Evolutionary conservation across 2,113 vertebrate species (phyloP).

Genomic region (Globicephala melas): DNA sequence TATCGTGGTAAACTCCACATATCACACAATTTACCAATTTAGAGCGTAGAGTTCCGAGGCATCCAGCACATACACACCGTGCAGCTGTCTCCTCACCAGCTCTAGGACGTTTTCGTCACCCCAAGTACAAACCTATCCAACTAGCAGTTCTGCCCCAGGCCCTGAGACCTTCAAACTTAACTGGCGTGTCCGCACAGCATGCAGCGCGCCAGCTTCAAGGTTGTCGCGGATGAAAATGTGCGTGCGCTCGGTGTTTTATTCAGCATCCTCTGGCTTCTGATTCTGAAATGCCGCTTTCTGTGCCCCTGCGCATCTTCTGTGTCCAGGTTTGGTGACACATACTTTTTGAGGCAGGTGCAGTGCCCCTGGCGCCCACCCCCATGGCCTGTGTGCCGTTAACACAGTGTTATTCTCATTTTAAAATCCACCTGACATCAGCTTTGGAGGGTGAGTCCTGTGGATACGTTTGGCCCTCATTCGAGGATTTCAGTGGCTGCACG

Average conservation of each 20-base stretch:
- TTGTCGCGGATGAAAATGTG: not conserved
- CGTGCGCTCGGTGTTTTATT: rapidly evolving
- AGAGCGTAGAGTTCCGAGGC: not conserved
- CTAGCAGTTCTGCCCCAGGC: not conserved
- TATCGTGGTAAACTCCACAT: not conserved
- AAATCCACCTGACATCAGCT: not conserved
- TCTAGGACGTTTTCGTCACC: rapidly evolving
- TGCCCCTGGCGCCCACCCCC: not conserved
- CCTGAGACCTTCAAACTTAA: rapidly evolving
- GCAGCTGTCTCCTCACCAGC: not conserved
- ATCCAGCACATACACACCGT: too few species aligned
- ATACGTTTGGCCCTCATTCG: not conserved
- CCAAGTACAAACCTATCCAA: not conserved
- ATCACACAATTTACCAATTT: not conserved
- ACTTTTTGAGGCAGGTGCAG: too few species aligned
- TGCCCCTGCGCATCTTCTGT: too few species aligned
- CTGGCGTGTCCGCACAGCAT: rapidly evolving
- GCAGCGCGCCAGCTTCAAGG: not conserved
- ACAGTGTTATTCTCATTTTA: not conserved
- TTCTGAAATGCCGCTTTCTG: not conserved
- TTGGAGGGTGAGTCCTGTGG: not conserved
- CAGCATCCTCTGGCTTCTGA: not conserved
- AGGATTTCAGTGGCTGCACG: not conserved
- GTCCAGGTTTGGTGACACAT: not conserved
- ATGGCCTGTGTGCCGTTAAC: not conserved